Percentiles rank a stretch among this genome's conserved stretches.
These are phyloP conservation scores for Drosophila peninsularis DNA, from an alignment of 2,888 invertebrate species.

Conservation along the genomic window DNA sequence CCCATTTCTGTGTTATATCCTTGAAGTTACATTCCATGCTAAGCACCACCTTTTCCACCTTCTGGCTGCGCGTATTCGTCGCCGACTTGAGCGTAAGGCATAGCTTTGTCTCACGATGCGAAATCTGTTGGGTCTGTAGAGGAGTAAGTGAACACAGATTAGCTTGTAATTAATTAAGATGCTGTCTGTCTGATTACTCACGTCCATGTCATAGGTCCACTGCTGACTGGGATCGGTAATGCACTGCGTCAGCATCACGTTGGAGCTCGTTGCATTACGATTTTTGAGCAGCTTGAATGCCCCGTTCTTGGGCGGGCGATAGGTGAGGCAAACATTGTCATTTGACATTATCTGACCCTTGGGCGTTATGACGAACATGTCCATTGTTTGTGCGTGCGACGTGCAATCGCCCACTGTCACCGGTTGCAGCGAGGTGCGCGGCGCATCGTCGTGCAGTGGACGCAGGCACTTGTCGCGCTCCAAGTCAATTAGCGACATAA, in stretches of 20 bases:
- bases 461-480: conserved; percentile 82
- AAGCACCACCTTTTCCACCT: conserved; percentile 74
- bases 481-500: conserved; percentile 75
- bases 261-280: conserved; percentile 77
- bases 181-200: conserved; percentile 61
- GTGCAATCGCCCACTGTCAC: conserved; percentile 82
- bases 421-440: conserved; percentile 68
- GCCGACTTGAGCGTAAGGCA: conserved; percentile 81
- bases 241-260: conserved; percentile 82
- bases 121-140: conserved; percentile 82
- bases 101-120: conserved; percentile 76
- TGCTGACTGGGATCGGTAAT: conserved; percentile 74
- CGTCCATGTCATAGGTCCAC: conserved; percentile 83
- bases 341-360: conserved; percentile 92
- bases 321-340: conserved; percentile 94
- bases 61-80: conserved; percentile 65
- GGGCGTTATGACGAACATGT: conserved; percentile 89
- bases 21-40: conserved; percentile 78
- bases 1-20: conserved; percentile 83
- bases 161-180: conserved; percentile 1
- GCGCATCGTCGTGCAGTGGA: conserved; percentile 69
- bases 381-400: conserved; percentile 83
- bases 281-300: conserved; percentile 71
- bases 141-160: not conserved
- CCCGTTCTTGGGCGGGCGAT: conserved; percentile 84